These are phyloP conservation scores for Himalopsyche tibetana DNA, from an alignment of 2,888 invertebrate genomes.

Conservation along the genomic window DNA sequence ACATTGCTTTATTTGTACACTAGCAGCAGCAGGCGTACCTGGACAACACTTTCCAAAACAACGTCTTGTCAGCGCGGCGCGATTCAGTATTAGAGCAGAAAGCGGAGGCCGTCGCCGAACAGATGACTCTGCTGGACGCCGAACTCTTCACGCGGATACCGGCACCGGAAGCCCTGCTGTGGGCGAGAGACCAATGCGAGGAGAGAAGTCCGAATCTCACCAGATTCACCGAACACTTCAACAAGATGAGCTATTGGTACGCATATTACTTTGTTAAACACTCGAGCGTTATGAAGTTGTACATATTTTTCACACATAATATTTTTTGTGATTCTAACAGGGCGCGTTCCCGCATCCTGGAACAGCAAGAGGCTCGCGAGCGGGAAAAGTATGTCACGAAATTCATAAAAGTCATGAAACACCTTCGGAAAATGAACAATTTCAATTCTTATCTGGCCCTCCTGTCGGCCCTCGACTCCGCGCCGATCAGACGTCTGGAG, in stretches of 20 bases:
- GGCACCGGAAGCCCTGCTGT: constrained; percentile 96
- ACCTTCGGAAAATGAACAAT: constrained; percentile 96
- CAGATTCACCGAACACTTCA: constrained; percentile 98
- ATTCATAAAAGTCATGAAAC: constrained; percentile 99
- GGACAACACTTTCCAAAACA: constrained; percentile 42
- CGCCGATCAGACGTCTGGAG: constrained; percentile 93
- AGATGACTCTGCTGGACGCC: constrained; percentile 97
- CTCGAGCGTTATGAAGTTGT: neutral
- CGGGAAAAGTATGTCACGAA: constrained; percentile 96
- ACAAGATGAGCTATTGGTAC: constrained; percentile 98
- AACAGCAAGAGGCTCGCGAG: constrained; percentile 93
- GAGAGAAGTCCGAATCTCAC: constrained; percentile 97
- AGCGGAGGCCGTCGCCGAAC: constrained; percentile 96
- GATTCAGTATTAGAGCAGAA: constrained; percentile 92
- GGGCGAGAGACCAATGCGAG: constrained; percentile 98
- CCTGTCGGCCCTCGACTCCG: constrained; percentile 97
- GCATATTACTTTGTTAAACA: constrained; percentile 61
- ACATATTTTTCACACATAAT: neutral
- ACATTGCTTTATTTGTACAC: constrained; percentile 29
- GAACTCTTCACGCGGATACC: constrained; percentile 97
- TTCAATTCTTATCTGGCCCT: constrained; percentile 99
- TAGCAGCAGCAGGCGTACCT: constrained; percentile 59
- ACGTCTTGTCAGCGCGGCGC: constrained; percentile 68
- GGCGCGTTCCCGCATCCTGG: constrained; percentile 94
- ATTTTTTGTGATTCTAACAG: constrained; percentile 68